A percentile compares a stretch with the other conserved stretches of the same genome.
Evolutionary conservation across 2,888 invertebrate genomes (phyloP).

Genomic region (Caenorhabditis sinica): DNA sequence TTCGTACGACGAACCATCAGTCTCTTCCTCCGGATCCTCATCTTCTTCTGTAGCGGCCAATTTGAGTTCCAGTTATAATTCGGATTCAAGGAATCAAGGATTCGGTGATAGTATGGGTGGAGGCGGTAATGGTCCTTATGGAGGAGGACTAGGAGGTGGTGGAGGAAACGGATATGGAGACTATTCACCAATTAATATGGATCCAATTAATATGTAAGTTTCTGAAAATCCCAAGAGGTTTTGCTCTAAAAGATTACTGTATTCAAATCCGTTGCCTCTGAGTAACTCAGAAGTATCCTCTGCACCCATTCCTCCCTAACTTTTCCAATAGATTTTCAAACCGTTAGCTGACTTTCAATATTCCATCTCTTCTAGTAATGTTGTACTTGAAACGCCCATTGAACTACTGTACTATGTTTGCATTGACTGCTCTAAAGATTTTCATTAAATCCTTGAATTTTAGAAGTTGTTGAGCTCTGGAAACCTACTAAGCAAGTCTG

Average conservation of each 20-base stretch:
- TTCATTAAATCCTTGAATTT: too few relatives aligned
- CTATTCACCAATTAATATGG: slow-evolving; percentile 43
- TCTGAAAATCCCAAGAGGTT: not conserved
- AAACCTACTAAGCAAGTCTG: too few relatives aligned
- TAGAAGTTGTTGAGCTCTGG: too few relatives aligned
- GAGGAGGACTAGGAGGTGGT: slow-evolving; percentile 23
- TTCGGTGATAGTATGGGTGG: slow-evolving; percentile 34
- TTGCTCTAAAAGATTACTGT: not conserved
- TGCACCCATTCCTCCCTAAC: not conserved
- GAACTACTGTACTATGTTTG: too few relatives aligned
- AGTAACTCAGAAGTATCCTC: not conserved
- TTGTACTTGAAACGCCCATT: too few relatives aligned
- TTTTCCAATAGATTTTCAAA: too few relatives aligned
- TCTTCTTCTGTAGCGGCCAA: slow-evolving; percentile 46
- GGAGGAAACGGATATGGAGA: slow-evolving; percentile 36
- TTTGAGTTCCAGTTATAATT: slow-evolving; percentile 58
- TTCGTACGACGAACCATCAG: slow-evolving; percentile 44
- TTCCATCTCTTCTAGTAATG: too few relatives aligned
- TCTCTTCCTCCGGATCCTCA: slow-evolving; percentile 47
- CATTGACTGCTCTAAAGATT: too few relatives aligned
- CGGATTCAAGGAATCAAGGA: slow-evolving; percentile 40
- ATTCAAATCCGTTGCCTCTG: not conserved
- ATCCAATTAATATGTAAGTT: slow-evolving; percentile 62
- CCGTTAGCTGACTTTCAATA: too few relatives aligned
- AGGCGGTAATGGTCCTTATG: slow-evolving; percentile 24